Percentiles rank a stretch among this genome's conserved stretches.
Conservation (phyloP, 2,113 vertebrate genomes). For the Oryctolagus cuniculus region DNA sequence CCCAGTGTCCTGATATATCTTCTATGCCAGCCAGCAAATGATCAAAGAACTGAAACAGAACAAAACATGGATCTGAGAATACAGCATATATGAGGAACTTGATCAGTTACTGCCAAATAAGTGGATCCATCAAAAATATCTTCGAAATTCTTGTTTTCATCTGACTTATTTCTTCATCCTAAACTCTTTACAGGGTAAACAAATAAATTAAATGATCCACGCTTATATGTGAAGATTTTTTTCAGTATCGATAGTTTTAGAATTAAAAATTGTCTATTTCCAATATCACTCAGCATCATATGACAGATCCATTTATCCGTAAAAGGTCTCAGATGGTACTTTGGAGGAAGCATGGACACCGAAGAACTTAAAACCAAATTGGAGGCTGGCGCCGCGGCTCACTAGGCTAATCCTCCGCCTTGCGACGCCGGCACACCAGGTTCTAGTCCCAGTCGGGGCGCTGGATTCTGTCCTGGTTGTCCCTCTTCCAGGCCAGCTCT, state of each 20-base stretch:
- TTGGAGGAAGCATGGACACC: neutral
- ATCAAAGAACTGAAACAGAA: constrained; percentile 90
- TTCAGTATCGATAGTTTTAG: neutral
- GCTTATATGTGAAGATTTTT: neutral
- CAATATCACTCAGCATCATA: neutral
- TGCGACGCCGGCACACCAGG: too few relatives aligned
- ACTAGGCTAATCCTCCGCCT: too few relatives aligned
- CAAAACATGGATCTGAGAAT: constrained; percentile 74
- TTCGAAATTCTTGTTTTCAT: neutral
- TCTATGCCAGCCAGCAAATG: constrained; percentile 92
- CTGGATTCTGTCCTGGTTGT: too few relatives aligned
- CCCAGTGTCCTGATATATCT: constrained; percentile 93
- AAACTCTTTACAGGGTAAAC: neutral
- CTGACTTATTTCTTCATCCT: neutral
- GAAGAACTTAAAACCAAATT: neutral
- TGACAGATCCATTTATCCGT: neutral
- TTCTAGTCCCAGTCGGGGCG: too few relatives aligned
- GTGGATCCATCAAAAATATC: neutral
- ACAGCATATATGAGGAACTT: constrained; percentile 36
- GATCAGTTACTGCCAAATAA: constrained; percentile 9
- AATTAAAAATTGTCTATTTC: neutral
- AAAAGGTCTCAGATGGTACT: neutral
- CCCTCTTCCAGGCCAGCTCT: too few relatives aligned
- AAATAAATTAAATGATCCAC: neutral
- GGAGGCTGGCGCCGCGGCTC: too few relatives aligned